Evolutionary conservation across 2,113 vertebrate genomes (phyloP).

Genomic region (Danionella cerebrum): DNA sequence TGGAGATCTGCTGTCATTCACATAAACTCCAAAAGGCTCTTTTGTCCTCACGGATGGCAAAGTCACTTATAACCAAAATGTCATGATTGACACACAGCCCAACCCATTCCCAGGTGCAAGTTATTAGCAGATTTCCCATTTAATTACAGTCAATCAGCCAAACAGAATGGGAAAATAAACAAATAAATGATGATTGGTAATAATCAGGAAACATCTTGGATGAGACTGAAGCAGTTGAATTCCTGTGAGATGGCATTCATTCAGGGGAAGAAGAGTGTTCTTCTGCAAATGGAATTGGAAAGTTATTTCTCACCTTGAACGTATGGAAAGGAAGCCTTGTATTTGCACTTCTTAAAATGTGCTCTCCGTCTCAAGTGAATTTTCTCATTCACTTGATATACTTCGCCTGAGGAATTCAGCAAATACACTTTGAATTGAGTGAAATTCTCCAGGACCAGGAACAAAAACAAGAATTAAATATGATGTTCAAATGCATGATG

Average conservation of each 20-base stretch:
- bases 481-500: too few species aligned
- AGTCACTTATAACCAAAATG: not conserved
- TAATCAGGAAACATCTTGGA: constrained; percentile 41
- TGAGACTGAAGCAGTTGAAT: constrained; percentile 23
- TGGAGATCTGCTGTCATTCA: not conserved
- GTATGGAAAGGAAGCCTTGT: not conserved
- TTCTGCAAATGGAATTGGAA: constrained; percentile 10
- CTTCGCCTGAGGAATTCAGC: constrained; percentile 1
- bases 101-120: constrained; percentile 33
- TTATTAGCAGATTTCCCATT: constrained; percentile 41
- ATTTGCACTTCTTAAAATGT: constrained; percentile 2
- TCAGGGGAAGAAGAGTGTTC: constrained; percentile 23
- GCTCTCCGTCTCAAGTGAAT: not conserved
- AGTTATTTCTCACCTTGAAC: not conserved
- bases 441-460: too few species aligned
- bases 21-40: constrained; percentile 12
- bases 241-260: constrained; percentile 18
- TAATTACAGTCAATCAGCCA: constrained; percentile 19
- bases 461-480: too few species aligned
- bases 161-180: constrained; percentile 23
- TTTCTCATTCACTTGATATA: not conserved
- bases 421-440: not conserved
- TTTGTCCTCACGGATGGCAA: constrained; percentile 21
- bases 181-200: constrained; percentile 22
- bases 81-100: not conserved